A percentile compares a stretch with the other conserved stretches of the same genome.
phyloP scores from a whole-genome alignment of 2,113 vertebrate species.

The Astur gentilis region DNA sequence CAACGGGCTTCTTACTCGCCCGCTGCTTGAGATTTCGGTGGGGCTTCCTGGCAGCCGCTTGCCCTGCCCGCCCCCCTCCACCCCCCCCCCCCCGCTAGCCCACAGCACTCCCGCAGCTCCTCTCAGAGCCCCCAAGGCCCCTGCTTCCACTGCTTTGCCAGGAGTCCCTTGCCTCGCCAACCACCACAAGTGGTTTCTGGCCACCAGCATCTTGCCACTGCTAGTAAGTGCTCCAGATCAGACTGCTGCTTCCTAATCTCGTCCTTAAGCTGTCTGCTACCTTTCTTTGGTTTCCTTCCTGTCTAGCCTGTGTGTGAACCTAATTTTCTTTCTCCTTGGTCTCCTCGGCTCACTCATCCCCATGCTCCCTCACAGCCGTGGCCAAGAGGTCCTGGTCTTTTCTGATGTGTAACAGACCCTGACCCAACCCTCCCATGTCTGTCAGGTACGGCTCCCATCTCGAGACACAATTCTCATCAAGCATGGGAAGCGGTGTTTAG shows the following conservation, averaged over 20 bases:
- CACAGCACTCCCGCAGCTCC: rapidly evolving
- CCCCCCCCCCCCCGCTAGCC: too few relatives aligned
- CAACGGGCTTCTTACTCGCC: rapidly evolving
- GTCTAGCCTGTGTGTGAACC: neutral
- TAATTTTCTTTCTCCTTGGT: neutral
- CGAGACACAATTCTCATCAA: neutral
- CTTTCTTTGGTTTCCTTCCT: neutral
- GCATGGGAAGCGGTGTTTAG: neutral
- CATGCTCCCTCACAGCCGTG: neutral
- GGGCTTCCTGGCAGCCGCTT: too few relatives aligned
- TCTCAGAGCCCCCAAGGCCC: rapidly evolving
- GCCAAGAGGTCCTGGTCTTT: neutral
- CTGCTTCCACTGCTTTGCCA: rapidly evolving
- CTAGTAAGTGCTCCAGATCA: neutral
- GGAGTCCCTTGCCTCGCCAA: rapidly evolving
- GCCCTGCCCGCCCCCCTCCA: too few relatives aligned
- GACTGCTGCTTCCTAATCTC: neutral
- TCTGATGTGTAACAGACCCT: neutral
- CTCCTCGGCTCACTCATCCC: neutral
- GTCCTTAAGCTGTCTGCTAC: neutral
- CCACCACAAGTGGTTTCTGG: rapidly evolving
- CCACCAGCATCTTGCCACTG: neutral
- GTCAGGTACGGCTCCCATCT: rapidly evolving
- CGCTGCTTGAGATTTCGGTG: neutral
- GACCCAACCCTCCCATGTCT: neutral